phyloP scores from a whole-genome alignment of 2,113 vertebrate genomes.

The Forbesichthys agassizii region DNA sequence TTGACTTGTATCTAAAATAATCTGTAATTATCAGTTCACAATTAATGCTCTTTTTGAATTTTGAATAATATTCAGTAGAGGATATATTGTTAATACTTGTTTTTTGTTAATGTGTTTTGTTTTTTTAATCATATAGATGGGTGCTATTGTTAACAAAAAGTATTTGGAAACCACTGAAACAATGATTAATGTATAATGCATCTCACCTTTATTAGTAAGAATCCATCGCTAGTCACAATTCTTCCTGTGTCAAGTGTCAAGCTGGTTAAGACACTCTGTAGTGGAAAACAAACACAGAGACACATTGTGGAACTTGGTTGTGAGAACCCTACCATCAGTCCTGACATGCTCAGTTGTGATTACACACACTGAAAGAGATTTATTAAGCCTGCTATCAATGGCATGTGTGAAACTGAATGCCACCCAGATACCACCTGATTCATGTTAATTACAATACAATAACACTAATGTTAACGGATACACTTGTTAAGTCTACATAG shows the following conservation, averaged over 20 bases:
- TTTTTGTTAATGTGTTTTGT: too few relatives aligned
- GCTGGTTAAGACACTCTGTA: slow-evolving; percentile 71
- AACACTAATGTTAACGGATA: slow-evolving; percentile 41
- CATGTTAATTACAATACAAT: slow-evolving; percentile 39
- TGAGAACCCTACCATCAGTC: slow-evolving; percentile 20
- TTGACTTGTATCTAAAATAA: too few relatives aligned
- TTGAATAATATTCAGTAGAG: too few relatives aligned
- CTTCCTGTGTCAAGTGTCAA: slow-evolving; percentile 67
- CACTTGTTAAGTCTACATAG: slow-evolving; percentile 33
- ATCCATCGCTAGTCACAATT: slow-evolving; percentile 45
- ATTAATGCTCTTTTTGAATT: too few relatives aligned
- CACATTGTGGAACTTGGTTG: slow-evolving; percentile 5
- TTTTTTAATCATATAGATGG: too few relatives aligned
- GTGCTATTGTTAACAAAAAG: not conserved
- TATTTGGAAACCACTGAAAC: not conserved
- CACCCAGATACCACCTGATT: slow-evolving; percentile 17
- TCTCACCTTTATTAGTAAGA: slow-evolving; percentile 72
- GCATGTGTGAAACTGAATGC: slow-evolving; percentile 51
- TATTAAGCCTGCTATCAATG: slow-evolving; percentile 43
- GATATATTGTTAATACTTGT: too few relatives aligned
- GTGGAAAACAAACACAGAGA: slow-evolving; percentile 14
- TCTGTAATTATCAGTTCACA: too few relatives aligned
- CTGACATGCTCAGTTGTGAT: slow-evolving; percentile 38
- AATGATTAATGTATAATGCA: not conserved
- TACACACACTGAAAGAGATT: slow-evolving; percentile 46